phyloP scores from a whole-genome alignment of 2,113 vertebrate species.

The Loxodonta africana region DNA sequence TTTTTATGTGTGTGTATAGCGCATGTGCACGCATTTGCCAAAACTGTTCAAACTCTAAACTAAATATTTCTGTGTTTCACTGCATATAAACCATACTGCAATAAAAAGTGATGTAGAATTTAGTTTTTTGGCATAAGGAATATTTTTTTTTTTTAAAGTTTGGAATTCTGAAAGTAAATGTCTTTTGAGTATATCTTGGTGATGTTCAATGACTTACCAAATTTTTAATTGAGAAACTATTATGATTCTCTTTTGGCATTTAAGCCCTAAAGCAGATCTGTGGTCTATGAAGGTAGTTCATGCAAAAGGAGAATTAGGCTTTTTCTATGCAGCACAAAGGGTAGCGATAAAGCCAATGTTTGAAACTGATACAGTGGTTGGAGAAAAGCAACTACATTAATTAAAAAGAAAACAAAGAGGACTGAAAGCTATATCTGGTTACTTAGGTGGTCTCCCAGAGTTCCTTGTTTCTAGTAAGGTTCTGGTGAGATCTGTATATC shows the following conservation, averaged over 20 bases:
- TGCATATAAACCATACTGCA: background rate
- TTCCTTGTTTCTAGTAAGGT: background rate
- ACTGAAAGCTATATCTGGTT: background rate
- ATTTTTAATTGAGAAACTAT: background rate
- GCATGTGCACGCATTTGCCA: background rate
- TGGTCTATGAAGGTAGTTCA: background rate
- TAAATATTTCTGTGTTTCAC: background rate
- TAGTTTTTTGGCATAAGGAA: background rate
- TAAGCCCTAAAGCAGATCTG: background rate
- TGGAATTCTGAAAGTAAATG: background rate
- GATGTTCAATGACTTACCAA: background rate
- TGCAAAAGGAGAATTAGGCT: background rate
- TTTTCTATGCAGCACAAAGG: background rate
- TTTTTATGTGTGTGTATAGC: background rate
- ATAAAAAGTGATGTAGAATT: background rate
- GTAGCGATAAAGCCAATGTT: background rate
- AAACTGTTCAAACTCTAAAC: background rate
- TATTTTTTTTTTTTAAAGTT: background rate
- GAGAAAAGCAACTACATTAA: background rate
- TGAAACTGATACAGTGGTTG: background rate
- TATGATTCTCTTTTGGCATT: constrained; percentile 6
- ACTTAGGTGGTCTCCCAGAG: background rate
- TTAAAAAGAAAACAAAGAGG: background rate
- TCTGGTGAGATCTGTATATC: background rate
- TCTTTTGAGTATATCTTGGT: background rate